A percentile compares a stretch with the other conserved stretches of the same genome.
These are phyloP conservation scores for Platygyra sinensis DNA, from an alignment of 64 coral and sea anemone species.

Conservation along the genomic window DNA sequence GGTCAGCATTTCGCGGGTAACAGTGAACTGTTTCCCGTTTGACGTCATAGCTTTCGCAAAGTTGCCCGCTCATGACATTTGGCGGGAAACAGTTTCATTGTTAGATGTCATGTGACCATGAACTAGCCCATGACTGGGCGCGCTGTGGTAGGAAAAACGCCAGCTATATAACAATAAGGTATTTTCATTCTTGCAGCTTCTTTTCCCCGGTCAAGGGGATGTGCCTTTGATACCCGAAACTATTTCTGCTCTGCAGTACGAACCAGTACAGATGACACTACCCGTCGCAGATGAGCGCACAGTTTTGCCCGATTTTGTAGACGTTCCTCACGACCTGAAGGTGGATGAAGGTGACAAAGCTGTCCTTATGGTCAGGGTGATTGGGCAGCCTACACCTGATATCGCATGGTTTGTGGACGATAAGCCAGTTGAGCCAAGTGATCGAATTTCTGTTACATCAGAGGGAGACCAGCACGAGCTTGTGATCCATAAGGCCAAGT, in stretches of 20 bases:
- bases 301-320: slow-evolving; percentile 32
- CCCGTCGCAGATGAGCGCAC: background rate
- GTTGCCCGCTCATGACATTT: too few species aligned
- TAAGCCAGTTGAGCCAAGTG: slow-evolving; percentile 60
- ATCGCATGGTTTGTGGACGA: slow-evolving; percentile 88
- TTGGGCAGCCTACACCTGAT: slow-evolving; percentile 65
- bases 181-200: background rate
- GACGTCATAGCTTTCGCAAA: too few species aligned
- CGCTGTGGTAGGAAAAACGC: too few species aligned
- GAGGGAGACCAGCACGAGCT: slow-evolving; percentile 33
- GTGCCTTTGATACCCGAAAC: slow-evolving; percentile 9
- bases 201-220: background rate
- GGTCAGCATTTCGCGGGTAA: too few species aligned
- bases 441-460: slow-evolving; percentile 5
- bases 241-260: background rate
- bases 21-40: too few species aligned
- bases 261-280: slow-evolving; percentile 1
- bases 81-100: too few species aligned
- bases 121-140: too few species aligned
- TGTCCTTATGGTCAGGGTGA: slow-evolving; percentile 59
- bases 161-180: too few species aligned
- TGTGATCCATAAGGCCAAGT: slow-evolving; percentile 31
- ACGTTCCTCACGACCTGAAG: slow-evolving; percentile 54
- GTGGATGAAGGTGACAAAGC: slow-evolving; percentile 68
- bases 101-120: too few species aligned